phyloP scores from a whole-genome alignment of 2,797 vertebrate genomes.

The Adrianichthys oophorus region DNA sequence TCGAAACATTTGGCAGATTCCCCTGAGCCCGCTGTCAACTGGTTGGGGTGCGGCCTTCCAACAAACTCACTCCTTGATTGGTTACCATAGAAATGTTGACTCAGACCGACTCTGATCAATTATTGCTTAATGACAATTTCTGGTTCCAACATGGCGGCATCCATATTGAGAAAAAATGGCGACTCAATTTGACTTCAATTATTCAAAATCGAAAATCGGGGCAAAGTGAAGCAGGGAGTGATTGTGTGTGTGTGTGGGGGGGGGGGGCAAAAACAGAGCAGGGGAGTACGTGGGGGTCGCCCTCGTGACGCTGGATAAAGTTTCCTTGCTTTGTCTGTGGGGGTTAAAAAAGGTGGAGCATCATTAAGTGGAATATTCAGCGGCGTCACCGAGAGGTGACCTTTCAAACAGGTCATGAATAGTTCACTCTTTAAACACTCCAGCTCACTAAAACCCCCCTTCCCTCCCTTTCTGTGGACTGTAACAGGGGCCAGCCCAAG shows the following conservation, averaged over 20 bases:
- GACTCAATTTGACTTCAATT: constrained; percentile 36
- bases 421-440: constrained; percentile 64
- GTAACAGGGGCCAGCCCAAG: constrained; percentile 23
- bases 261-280: neutral
- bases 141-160: no score
- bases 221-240: constrained; percentile 31
- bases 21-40: no score
- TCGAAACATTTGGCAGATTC: no score
- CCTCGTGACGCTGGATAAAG: constrained; percentile 50
- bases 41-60: no score
- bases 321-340: constrained; percentile 66
- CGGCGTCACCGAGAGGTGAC: constrained; percentile 62
- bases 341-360: constrained; percentile 67
- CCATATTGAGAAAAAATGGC: no score
- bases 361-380: constrained; percentile 75
- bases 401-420: constrained; percentile 66
- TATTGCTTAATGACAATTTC: no score
- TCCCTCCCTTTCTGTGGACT: constrained; percentile 8
- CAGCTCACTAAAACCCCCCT: constrained; percentile 23
- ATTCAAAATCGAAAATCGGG: constrained; percentile 60
- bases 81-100: no score
- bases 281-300: constrained; percentile 25
- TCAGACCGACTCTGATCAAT: no score
- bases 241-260: constrained; percentile 3
- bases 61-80: no score